Evolutionary conservation across 2,113 vertebrate genomes (phyloP), one percentile per base, ranked within the genome.

Genomic region (Pipa parva): DNA sequence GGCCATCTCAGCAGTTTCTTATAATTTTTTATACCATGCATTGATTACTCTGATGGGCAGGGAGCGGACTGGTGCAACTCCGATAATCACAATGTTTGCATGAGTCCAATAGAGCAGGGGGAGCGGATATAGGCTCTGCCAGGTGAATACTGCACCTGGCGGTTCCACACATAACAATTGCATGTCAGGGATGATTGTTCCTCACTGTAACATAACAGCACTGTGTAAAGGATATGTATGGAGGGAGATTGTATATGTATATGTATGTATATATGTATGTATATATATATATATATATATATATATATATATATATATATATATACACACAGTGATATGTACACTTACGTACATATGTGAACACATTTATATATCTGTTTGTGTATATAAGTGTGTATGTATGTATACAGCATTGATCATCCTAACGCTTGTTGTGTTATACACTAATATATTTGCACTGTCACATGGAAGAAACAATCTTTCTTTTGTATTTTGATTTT

Each of bases 331-430:
- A 31, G 26, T 42, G 4, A 31, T 10, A 29, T 56, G 18, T 56
- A 29, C 31, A 54, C 13, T 18, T 6, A 17, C 21, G 31, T 28
- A 18, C 25, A 24, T 55, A 27, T 18, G 18, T 6, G 13, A 27
- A 50, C 28, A 5, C 27, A 31, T 21, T 20, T 49, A 49, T 62
- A 48, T 62, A 62, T 49, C 9, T 63, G 13, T 63, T 3, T 12
- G 17, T 39, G 18, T 50, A 24, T 33, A 24, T 42, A 50, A 12
- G 46, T 48, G 10, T 49, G 10, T 48, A 4, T 15, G 25, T 45
- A 21, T 48, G 59, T 46, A 62, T 46, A 62, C 45, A 31, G 45
- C 24, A 26, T 12, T 25, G 24, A 45, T 12, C 13, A n/a, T 15
- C 13, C 39, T 42, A 42, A 42, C 7, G 39, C 39, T n/a, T 42